Evolutionary conservation across 2,888 invertebrate genomes (phyloP).

Genomic region (Oscheius sp.): DNA sequence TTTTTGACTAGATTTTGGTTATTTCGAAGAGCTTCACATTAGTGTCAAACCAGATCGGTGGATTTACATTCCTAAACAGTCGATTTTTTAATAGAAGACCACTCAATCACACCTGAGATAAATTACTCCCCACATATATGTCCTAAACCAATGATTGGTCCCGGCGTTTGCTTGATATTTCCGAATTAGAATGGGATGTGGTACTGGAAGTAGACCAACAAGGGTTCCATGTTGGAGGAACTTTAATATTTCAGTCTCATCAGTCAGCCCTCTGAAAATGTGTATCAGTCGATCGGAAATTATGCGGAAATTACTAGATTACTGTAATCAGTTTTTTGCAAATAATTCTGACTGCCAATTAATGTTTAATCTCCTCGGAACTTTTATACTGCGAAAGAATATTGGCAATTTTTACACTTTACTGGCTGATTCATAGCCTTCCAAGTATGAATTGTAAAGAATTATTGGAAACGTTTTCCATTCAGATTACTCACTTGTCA

Average conservation of each 20-base stretch:
- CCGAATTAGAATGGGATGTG: conserved; percentile 97
- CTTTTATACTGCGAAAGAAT: no score
- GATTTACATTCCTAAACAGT: conserved; percentile 90
- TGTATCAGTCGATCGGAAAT: no score
- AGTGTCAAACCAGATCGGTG: conserved; percentile 99
- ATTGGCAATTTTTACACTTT: no score
- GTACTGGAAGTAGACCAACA: conserved; percentile 94
- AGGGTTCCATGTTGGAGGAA: conserved; percentile 98
- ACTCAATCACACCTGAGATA: conserved; percentile 83
- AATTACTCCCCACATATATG: conserved; percentile 99
- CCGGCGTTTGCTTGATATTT: conserved; percentile 97
- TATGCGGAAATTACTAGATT: background rate
- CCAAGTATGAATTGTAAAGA: background rate
- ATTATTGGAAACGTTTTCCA: no score
- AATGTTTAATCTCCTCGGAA: no score
- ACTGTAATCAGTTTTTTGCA: background rate
- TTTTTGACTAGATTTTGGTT: conserved; percentile 22
- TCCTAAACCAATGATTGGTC: conserved; percentile 98
- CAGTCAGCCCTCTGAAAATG: conserved; percentile 88
- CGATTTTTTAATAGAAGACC: background rate
- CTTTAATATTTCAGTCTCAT: conserved; percentile 98
- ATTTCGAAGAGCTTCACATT: conserved; percentile 95
- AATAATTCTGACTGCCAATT: no score
- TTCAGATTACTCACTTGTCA: conserved; percentile 84
- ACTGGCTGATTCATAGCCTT: no score